Conservation (phyloP, 30 jellyfish, hydroid and myxozoan species). For the Chrysaora quinquecirrha region DNA sequence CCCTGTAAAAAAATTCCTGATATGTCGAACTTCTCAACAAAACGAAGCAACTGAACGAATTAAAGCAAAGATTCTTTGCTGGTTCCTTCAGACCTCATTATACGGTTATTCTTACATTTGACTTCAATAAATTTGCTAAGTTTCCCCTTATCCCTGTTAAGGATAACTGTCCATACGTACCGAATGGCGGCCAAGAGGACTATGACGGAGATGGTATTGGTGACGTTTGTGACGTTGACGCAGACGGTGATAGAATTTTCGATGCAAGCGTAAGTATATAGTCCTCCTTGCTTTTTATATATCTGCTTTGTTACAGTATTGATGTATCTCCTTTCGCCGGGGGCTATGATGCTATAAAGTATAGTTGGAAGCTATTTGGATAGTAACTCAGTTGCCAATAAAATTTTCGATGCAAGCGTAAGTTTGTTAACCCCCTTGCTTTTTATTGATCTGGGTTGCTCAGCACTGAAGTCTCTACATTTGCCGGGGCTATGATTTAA, state of each 20-base stretch:
- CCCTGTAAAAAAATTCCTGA: too few relatives aligned
- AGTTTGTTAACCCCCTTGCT: not conserved
- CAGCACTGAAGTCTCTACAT: not conserved
- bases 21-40: too few relatives aligned
- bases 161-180: slow-evolving; percentile 87
- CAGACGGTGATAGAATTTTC: slow-evolving; percentile 87
- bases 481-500: too few relatives aligned
- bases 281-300: not conserved
- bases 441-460: not conserved
- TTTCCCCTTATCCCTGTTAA: too few relatives aligned
- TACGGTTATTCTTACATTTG: too few relatives aligned
- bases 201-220: slow-evolving; percentile 84
- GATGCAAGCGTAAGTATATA: slow-evolving; percentile 50
- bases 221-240: slow-evolving; percentile 84
- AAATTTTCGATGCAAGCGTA: slow-evolving; percentile 69
- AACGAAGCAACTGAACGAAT: too few relatives aligned
- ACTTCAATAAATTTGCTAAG: too few relatives aligned
- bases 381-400: slow-evolving; percentile 87
- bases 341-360: too few relatives aligned
- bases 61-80: too few relatives aligned
- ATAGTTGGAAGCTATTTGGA: slow-evolving; percentile 82
- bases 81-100: too few relatives aligned
- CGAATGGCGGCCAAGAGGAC: slow-evolving; percentile 90
- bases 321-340: too few relatives aligned
- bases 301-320: not conserved